These are phyloP conservation scores for Scomberomorus guttatus DNA, from an alignment of 2,797 vertebrate genomes.

Conservation along the genomic window DNA sequence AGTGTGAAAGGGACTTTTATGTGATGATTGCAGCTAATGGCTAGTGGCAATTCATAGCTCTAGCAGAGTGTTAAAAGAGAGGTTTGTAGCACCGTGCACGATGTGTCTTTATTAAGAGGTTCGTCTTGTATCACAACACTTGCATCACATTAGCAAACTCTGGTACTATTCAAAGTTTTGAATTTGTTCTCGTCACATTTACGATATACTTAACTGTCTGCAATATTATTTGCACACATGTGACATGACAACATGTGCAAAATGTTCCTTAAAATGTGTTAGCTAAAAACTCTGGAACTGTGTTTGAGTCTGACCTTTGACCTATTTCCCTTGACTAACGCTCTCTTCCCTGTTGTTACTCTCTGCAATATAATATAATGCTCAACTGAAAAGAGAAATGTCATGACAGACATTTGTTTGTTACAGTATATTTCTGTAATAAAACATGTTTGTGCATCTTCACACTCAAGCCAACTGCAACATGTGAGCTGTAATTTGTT, in stretches of 20 bases:
- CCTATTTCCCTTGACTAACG: neutral
- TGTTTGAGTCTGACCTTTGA: slow-evolving; percentile 31
- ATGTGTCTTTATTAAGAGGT: neutral
- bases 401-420: slow-evolving; percentile 4
- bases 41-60: slow-evolving; percentile 16
- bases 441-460: neutral
- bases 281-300: neutral
- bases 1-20: neutral
- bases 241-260: neutral
- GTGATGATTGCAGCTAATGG: slow-evolving; percentile 23
- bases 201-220: neutral
- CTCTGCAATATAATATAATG: neutral
- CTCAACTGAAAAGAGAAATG: neutral
- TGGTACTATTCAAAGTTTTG: neutral
- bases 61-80: slow-evolving; percentile 1
- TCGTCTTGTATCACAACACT: slow-evolving; percentile 13
- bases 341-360: slow-evolving; percentile 6
- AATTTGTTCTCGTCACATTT: slow-evolving; percentile 16
- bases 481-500: neutral
- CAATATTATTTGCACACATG: neutral
- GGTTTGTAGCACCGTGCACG: slow-evolving; percentile 2
- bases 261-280: neutral
- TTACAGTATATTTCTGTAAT: neutral
- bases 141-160: slow-evolving; percentile 14
- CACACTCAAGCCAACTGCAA: neutral